Conservation (phyloP, 2,888 invertebrate species). For the Halictus ligatus region DNA sequence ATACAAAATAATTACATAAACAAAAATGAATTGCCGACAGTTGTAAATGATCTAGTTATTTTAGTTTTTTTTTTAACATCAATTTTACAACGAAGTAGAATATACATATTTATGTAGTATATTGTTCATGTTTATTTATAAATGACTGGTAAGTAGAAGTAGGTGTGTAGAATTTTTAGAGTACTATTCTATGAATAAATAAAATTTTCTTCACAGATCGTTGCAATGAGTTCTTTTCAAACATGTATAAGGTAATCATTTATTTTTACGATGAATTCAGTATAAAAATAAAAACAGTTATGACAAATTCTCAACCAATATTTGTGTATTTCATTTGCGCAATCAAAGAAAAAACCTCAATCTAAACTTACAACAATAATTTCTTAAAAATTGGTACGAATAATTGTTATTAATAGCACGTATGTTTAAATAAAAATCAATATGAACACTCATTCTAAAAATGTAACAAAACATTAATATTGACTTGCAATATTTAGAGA, state of each 20-base stretch:
- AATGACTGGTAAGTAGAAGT: conserved; percentile 34
- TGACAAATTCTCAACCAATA: not conserved
- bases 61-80: not conserved
- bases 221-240: not conserved
- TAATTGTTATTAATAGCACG: not conserved
- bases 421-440: not conserved
- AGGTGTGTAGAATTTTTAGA: conserved; percentile 5
- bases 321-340: not conserved
- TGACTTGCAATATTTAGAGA: not conserved
- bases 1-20: conserved; percentile 51
- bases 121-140: not conserved
- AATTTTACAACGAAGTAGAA: not conserved
- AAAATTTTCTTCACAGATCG: not conserved
- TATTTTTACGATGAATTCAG: not conserved
- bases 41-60: conserved; percentile 26
- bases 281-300: not conserved
- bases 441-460: not conserved
- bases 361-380: not conserved
- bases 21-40: conserved; percentile 42
- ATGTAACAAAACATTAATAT: not conserved
- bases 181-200: not conserved
- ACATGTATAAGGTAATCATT: not conserved
- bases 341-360: not conserved
- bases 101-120: not conserved
- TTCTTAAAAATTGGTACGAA: not conserved